Evolutionary conservation across 2,113 vertebrate species (phyloP).

Genomic region (Erpornis zantholeuca): DNA sequence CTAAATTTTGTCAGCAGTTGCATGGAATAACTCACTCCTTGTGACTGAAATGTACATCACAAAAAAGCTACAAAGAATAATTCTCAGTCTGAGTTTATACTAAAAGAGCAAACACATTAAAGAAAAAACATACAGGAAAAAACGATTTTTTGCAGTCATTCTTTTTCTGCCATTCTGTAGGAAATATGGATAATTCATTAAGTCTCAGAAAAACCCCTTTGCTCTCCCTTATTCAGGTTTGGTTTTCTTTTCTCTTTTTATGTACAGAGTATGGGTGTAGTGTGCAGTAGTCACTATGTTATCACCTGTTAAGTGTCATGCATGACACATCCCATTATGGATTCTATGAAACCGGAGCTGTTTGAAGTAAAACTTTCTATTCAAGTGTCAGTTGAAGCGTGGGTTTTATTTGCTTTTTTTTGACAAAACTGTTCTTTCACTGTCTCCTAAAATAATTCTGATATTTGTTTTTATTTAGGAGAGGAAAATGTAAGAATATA

Average conservation of each 20-base stretch:
- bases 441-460: slow-evolving; percentile 24
- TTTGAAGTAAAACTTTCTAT: slow-evolving; percentile 38
- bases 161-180: background rate
- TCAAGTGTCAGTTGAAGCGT: background rate
- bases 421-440: background rate
- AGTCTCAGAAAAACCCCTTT: background rate
- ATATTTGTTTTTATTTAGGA: slow-evolving; percentile 15
- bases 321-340: background rate
- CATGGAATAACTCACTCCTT: background rate
- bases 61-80: background rate
- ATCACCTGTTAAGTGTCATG: slow-evolving; percentile 3
- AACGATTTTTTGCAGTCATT: background rate
- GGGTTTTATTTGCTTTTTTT: background rate
- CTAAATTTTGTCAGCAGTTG: slow-evolving; percentile 6
- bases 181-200: slow-evolving; percentile 6
- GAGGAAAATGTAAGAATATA: background rate
- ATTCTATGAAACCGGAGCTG: background rate
- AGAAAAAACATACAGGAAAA: background rate
- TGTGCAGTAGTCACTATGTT: background rate
- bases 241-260: background rate
- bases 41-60: background rate
- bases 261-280: background rate
- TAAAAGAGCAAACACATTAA: background rate
- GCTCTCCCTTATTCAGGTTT: background rate
- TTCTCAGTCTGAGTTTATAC: background rate